Evolutionary conservation across 2,888 invertebrate species (phyloP).

Genomic region (Dyspetes luteomarginatus): DNA sequence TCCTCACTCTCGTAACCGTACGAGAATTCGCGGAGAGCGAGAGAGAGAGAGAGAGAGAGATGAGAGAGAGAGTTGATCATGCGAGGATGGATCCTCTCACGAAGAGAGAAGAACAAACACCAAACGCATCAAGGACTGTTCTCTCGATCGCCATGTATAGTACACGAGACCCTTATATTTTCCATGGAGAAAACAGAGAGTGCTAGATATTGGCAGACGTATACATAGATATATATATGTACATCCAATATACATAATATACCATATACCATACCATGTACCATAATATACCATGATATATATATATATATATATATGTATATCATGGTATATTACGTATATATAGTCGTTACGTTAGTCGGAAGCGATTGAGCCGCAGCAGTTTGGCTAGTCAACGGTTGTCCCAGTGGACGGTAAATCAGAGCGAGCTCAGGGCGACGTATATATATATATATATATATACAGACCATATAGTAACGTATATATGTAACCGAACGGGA

Average conservation of each 20-base stretch:
- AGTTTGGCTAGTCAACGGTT: slow-evolving; percentile 51
- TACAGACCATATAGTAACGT: not conserved
- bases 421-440: slow-evolving; percentile 31
- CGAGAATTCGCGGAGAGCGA: too few species aligned
- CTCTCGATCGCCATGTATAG: slow-evolving; percentile 4
- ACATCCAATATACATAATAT: too few species aligned
- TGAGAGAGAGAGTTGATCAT: slow-evolving; percentile 19
- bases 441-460: not conserved
- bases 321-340: slow-evolving; percentile 3
- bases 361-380: slow-evolving; percentile 65
- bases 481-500: not conserved
- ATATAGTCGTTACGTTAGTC: slow-evolving; percentile 3
- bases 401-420: slow-evolving; percentile 50
- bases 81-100: slow-evolving; percentile 37
- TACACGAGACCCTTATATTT: slow-evolving; percentile 16
- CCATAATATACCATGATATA: too few species aligned
- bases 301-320: not conserved
- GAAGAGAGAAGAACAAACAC: slow-evolving; percentile 48
- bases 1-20: slow-evolving; percentile 9
- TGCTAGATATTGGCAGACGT: not conserved
- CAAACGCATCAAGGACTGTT: slow-evolving; percentile 36
- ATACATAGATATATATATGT: not conserved
- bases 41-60: too few species aligned
- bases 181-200: slow-evolving; percentile 11
- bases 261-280: too few species aligned